Evolutionary conservation across 2,113 vertebrate genomes (phyloP).

Genomic region (Sturnus vulgaris): DNA sequence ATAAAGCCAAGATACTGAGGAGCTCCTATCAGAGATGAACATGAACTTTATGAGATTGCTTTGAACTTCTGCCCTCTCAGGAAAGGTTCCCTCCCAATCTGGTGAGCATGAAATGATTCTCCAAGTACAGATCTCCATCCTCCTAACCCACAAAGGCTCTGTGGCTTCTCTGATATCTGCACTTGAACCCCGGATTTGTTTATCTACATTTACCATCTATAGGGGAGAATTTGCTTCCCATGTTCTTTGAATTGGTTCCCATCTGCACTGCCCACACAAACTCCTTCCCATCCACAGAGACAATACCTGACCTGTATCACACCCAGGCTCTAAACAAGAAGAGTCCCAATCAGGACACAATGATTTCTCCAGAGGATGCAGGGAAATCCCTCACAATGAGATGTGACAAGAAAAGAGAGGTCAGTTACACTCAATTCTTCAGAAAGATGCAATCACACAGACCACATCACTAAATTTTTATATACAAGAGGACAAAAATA

Average conservation of each 20-base stretch:
- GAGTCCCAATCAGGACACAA: accelerated
- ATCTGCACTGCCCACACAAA: background rate
- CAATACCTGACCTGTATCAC: background rate
- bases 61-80: background rate
- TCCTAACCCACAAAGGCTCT: background rate
- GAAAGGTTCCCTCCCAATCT: background rate
- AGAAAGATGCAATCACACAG: background rate
- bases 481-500: background rate
- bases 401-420: background rate
- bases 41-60: background rate
- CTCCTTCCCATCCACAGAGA: background rate
- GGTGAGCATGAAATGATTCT: background rate
- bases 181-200: background rate
- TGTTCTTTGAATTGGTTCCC: background rate
- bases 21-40: background rate
- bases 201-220: background rate
- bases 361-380: background rate
- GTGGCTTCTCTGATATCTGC: background rate
- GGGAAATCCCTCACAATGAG: background rate
- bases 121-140: background rate
- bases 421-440: background rate
- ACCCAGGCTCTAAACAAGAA: background rate
- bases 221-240: background rate
- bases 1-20: background rate
- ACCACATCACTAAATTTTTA: background rate